Percentiles rank a stretch among this genome's conserved stretches.
Evolutionary conservation across 1,140 invertebrate genomes (phyloP).

Genomic region (Hydropsyche tenuis): DNA sequence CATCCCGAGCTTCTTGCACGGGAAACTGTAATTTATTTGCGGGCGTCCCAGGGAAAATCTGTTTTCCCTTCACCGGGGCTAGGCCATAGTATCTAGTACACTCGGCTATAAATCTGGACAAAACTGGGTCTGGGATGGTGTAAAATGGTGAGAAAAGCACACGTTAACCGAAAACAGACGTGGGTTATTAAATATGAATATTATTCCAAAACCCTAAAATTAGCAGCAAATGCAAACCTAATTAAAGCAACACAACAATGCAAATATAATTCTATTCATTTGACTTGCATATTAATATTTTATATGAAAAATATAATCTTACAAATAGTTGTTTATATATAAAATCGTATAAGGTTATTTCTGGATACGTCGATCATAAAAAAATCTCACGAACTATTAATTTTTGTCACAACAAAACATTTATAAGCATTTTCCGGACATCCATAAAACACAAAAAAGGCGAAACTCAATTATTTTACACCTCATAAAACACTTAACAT

Average conservation of each 20-base stretch:
- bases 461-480: neutral
- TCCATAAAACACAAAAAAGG: neutral
- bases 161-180: neutral
- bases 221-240: too few species aligned
- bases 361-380: too few species aligned
- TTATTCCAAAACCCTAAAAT: neutral
- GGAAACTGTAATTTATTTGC: conserved; percentile 15
- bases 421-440: too few species aligned
- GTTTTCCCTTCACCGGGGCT: neutral
- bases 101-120: neutral
- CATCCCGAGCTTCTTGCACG: too few species aligned
- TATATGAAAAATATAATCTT: too few species aligned
- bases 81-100: conserved; percentile 1
- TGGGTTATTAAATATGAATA: neutral
- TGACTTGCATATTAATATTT: too few species aligned
- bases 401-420: too few species aligned
- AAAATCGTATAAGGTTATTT: too few species aligned
- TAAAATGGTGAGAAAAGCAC: neutral
- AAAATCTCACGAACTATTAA: too few species aligned
- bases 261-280: too few species aligned
- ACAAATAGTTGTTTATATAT: too few species aligned
- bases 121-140: neutral
- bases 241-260: too few species aligned
- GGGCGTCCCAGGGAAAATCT: neutral
- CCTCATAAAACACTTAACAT: conserved; percentile 18